These are phyloP conservation scores for Gisinianus flammeolus DNA, from an alignment of 2,888 invertebrate species.

Conservation along the genomic window DNA sequence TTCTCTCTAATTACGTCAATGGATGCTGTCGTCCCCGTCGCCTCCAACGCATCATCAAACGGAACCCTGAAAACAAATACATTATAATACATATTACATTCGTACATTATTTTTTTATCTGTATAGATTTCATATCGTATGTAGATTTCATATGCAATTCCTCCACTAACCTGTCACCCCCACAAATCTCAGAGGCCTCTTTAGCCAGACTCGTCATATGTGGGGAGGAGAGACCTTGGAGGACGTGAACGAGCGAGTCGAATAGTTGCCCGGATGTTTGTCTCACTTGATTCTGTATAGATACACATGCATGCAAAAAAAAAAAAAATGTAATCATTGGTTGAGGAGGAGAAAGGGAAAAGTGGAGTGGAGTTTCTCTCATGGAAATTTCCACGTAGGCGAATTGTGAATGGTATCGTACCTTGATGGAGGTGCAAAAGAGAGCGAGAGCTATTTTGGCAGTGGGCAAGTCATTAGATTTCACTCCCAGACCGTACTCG, in stretches of 20 bases:
- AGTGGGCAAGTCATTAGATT: slow-evolving; percentile 18
- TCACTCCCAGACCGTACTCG: slow-evolving; percentile 49
- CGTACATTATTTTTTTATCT: neutral
- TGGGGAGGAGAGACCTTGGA: slow-evolving; percentile 48
- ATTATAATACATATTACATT: neutral
- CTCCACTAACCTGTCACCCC: slow-evolving; percentile 55
- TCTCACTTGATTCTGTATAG: slow-evolving; percentile 49
- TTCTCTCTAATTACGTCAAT: slow-evolving; percentile 83
- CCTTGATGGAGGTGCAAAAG: slow-evolving; percentile 57
- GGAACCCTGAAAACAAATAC: slow-evolving; percentile 70
- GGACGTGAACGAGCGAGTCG: slow-evolving; percentile 49
- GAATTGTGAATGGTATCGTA: slow-evolving; percentile 28
- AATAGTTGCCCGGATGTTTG: slow-evolving; percentile 50
- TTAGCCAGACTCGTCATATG: slow-evolving; percentile 55
- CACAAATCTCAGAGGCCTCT: slow-evolving; percentile 54
- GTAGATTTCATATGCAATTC: neutral
- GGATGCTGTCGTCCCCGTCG: slow-evolving; percentile 81
- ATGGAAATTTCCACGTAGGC: neutral
- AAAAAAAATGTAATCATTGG: slow-evolving; percentile 5
- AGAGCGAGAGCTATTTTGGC: slow-evolving; percentile 52
- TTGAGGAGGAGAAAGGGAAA: neutral
- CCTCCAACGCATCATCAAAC: slow-evolving; percentile 83
- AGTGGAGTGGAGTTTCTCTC: neutral
- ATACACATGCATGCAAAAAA: too few species aligned
- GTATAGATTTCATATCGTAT: neutral